Percentiles rank a stretch among this genome's conserved stretches.
Evolutionary conservation across 2,113 vertebrate genomes (phyloP).

Genomic region (Peucedramus taeniatus): DNA sequence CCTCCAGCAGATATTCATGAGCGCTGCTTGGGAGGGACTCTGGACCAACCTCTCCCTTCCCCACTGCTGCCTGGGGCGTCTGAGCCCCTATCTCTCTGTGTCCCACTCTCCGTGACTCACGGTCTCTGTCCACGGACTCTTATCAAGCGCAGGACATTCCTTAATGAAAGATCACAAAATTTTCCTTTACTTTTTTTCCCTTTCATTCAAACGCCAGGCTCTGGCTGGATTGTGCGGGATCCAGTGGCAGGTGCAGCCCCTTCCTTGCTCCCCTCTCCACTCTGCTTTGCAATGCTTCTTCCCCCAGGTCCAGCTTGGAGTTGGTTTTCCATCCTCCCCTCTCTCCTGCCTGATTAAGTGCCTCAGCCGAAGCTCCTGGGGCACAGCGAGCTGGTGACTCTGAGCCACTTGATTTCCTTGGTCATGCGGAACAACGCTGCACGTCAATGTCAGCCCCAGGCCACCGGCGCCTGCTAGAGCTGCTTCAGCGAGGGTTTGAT

Average conservation of each 20-base stretch:
- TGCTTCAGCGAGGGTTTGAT: background rate
- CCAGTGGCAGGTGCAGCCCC: background rate
- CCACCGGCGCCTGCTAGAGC: background rate
- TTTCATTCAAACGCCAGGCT: background rate
- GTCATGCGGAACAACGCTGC: accelerated
- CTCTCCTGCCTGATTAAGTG: background rate
- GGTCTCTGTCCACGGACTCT: background rate
- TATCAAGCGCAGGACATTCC: accelerated
- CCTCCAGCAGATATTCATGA: background rate
- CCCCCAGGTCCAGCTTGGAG: background rate
- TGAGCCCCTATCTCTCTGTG: background rate
- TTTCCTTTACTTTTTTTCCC: background rate
- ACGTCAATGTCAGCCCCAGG: background rate
- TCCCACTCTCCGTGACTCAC: background rate
- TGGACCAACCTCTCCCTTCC: background rate
- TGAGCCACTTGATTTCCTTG: background rate
- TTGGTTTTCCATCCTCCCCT: background rate
- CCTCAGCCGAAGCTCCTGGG: background rate
- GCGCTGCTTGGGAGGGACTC: accelerated
- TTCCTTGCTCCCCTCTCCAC: background rate
- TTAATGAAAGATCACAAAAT: background rate
- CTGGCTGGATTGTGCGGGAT: accelerated
- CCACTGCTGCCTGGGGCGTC: background rate
- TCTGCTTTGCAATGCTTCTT: background rate
- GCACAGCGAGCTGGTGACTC: background rate